Conservation (phyloP, 2,113 vertebrate species). For the Xenopus tropicalis region DNA sequence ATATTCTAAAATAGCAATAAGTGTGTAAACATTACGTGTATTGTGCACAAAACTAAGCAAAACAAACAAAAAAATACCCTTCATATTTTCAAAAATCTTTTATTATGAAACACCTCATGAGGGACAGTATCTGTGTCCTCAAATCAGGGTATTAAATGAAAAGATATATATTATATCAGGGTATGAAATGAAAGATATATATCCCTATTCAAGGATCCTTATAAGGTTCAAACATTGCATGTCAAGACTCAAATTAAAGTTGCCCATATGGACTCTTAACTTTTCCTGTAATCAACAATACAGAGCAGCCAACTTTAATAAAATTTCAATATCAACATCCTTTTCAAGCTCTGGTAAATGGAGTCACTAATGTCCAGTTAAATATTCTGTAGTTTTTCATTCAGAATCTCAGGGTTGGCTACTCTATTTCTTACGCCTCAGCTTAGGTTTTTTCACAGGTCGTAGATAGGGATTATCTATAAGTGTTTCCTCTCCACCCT, state of each 20-base stretch:
- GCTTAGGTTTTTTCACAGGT: constrained; percentile 95
- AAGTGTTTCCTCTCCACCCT: constrained; percentile 81
- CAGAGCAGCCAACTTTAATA: not conserved
- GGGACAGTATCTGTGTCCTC: not conserved
- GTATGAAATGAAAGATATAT: too few relatives aligned
- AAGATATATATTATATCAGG: not conserved
- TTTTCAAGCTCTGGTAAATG: too few relatives aligned
- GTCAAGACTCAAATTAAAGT: too few relatives aligned
- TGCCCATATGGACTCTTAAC: too few relatives aligned
- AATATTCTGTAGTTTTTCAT: not conserved
- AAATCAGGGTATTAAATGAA: not conserved
- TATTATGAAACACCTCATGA: constrained; percentile 13
- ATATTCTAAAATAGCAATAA: too few relatives aligned
- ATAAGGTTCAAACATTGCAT: not conserved
- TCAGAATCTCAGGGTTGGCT: too few relatives aligned
- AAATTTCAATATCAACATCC: not conserved
- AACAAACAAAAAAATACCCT: too few relatives aligned
- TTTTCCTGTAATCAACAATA: not conserved
- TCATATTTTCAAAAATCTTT: not conserved
- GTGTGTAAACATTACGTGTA: too few relatives aligned
- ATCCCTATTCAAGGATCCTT: not conserved
- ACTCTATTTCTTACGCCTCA: constrained; percentile 93
- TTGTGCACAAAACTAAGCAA: too few relatives aligned
- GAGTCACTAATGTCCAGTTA: not conserved
- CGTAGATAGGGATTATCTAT: constrained; percentile 97